Evolutionary conservation across 2,888 invertebrate species (phyloP).

Genomic region (Acleris literana): DNA sequence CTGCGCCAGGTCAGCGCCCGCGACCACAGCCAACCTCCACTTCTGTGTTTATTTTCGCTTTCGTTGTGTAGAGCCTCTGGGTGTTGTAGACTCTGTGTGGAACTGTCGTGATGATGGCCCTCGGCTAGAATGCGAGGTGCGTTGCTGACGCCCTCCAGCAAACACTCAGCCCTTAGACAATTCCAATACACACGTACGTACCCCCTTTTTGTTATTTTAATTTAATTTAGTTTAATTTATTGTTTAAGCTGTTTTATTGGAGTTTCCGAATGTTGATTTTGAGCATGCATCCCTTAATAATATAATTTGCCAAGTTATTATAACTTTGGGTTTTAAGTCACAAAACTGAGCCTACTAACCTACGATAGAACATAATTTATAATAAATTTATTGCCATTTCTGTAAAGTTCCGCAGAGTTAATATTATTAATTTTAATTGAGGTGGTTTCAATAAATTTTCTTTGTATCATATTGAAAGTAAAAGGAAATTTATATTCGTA

Average conservation of each 20-base stretch:
- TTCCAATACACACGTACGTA: conserved; percentile 80
- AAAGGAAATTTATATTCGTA: background rate
- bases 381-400: background rate
- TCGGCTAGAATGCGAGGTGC: conserved; percentile 84
- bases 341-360: background rate
- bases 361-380: background rate
- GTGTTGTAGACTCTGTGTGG: conserved; percentile 79
- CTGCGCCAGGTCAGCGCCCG: conserved; percentile 83
- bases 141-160: conserved; percentile 82
- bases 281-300: conserved; percentile 18
- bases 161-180: conserved; percentile 78
- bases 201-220: conserved; percentile 67
- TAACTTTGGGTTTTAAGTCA: background rate
- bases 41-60: conserved; percentile 83
- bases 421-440: too few relatives aligned
- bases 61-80: conserved; percentile 82
- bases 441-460: background rate
- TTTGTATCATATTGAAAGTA: background rate
- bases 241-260: conserved; percentile 44
- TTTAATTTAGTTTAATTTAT: conserved; percentile 45
- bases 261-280: conserved; percentile 44
- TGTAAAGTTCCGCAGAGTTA: background rate
- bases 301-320: background rate
- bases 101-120: conserved; percentile 81
- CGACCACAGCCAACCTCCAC: conserved; percentile 72